A percentile compares a stretch with the other conserved stretches of the same genome.
phyloP scores from a whole-genome alignment of 1,140 invertebrate species.

The Catajapyx aquilonaris region DNA sequence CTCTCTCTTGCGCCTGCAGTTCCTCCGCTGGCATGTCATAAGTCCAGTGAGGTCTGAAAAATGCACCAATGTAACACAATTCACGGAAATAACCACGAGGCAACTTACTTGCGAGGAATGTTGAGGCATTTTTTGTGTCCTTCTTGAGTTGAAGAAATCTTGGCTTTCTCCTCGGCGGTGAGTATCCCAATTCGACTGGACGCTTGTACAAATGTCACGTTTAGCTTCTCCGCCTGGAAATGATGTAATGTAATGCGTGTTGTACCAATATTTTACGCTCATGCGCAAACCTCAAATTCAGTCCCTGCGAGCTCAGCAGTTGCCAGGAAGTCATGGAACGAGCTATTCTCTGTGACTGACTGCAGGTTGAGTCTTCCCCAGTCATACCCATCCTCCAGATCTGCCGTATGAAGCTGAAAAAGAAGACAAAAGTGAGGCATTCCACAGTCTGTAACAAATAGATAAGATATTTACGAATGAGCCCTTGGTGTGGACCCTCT shows the following conservation, averaged over 20 bases:
- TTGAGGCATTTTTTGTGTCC: conserved; percentile 40
- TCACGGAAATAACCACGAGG: too few species aligned
- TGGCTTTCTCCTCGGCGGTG: conserved; percentile 34
- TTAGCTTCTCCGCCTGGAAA: conserved; percentile 60
- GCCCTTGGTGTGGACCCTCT: too few species aligned
- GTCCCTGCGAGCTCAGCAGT: conserved; percentile 83
- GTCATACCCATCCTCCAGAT: conserved; percentile 72
- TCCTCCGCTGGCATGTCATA: conserved; percentile 49
- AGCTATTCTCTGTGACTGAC: conserved; percentile 88
- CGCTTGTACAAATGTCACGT: conserved; percentile 54
- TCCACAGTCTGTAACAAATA: too few species aligned
- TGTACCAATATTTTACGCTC: too few species aligned
- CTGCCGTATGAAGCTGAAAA: conserved; percentile 61
- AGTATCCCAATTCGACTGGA: conserved; percentile 35
- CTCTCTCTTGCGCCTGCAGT: conserved; percentile 49
- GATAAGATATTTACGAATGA: too few species aligned
- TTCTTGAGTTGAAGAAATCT: conserved; percentile 35
- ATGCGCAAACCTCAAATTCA: conserved; percentile 46
- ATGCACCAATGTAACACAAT: too few species aligned
- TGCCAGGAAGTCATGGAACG: conserved; percentile 84
- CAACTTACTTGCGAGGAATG: conserved; percentile 46
- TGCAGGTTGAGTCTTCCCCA: conserved; percentile 74
- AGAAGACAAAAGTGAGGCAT: conserved; percentile 8
- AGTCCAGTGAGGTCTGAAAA: conserved; percentile 59
- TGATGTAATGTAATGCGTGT: too few species aligned